Conservation (phyloP, 2,888 invertebrate species). For the Eristalis tenax region DNA sequence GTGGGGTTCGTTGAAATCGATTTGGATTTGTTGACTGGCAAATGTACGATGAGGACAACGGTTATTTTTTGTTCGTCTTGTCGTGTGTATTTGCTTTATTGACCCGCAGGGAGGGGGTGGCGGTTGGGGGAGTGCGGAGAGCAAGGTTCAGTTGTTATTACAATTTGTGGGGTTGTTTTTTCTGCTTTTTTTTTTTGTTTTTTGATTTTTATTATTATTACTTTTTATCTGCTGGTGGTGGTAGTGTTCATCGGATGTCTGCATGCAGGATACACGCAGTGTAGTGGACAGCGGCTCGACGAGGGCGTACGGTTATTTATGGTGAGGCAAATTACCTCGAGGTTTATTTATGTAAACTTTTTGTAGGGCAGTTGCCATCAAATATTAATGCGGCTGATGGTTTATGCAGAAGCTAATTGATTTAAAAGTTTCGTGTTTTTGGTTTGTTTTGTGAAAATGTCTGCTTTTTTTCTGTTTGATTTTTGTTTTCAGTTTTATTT, state of each 20-base stretch:
- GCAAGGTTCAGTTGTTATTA: constrained; percentile 52
- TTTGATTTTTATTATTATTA: constrained; percentile 50
- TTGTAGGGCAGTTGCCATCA: constrained; percentile 69
- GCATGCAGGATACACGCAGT: neutral
- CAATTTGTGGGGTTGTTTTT: constrained; percentile 52
- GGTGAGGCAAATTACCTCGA: constrained; percentile 67
- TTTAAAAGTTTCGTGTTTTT: constrained; percentile 68
- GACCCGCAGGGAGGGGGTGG: constrained; percentile 24
- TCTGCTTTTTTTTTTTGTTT: neutral
- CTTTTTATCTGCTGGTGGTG: constrained; percentile 54
- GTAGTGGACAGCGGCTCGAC: constrained; percentile 15
- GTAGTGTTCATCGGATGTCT: constrained; percentile 51
- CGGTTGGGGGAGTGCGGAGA: neutral
- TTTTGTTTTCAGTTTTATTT: constrained; percentile 25
- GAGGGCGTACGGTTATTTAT: constrained; percentile 56
- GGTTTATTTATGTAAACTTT: constrained; percentile 70
- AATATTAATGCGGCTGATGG: constrained; percentile 69
- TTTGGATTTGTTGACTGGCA: constrained; percentile 67
- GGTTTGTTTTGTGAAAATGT: constrained; percentile 51
- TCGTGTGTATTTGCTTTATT: constrained; percentile 57
- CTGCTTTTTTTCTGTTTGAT: constrained; percentile 4
- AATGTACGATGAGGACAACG: constrained; percentile 45
- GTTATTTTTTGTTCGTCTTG: constrained; percentile 15
- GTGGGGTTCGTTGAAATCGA: constrained; percentile 60
- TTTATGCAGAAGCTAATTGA: constrained; percentile 70